A percentile compares a stretch with the other conserved stretches of the same genome.
These are phyloP conservation scores for Sebastes melanostomus DNA, from an alignment of 2,797 vertebrate genomes.

Conservation along the genomic window DNA sequence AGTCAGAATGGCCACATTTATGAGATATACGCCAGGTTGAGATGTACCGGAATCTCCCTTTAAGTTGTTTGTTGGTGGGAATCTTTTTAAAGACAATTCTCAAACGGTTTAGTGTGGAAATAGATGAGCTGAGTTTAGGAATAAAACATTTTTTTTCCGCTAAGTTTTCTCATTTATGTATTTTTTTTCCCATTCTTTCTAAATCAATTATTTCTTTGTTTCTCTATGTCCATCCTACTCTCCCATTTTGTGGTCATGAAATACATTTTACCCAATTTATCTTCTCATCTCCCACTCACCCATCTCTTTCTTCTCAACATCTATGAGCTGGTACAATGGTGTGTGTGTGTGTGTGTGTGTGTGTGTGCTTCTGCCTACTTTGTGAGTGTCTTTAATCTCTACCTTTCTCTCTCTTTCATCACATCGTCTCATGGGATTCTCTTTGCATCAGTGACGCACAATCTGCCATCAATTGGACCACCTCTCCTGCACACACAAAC, in stretches of 20 bases:
- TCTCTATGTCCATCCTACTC: background rate
- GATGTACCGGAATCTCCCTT: too few species aligned
- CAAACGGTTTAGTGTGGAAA: too few species aligned
- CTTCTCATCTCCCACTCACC: background rate
- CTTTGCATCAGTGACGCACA: slow-evolving; percentile 1
- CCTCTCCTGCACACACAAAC: background rate
- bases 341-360: background rate
- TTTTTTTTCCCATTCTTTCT: too few species aligned
- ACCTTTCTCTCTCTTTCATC: background rate
- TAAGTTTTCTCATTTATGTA: too few species aligned
- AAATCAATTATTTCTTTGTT: background rate
- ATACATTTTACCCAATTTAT: background rate
- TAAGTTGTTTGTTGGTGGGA: too few species aligned
- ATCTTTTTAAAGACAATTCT: too few species aligned
- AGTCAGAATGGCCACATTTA: too few species aligned
- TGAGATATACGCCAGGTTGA: too few species aligned
- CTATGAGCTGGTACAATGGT: background rate
- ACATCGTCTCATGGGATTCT: slow-evolving; percentile 1
- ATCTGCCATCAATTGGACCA: background rate
- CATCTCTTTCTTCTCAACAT: background rate
- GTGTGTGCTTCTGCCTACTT: background rate
- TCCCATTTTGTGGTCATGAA: background rate
- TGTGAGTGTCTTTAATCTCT: slow-evolving; percentile 5
- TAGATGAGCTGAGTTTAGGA: too few species aligned
- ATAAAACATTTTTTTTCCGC: too few species aligned